phyloP scores from a whole-genome alignment of 2,888 invertebrate species.

The Cataglyphis albicans region DNA sequence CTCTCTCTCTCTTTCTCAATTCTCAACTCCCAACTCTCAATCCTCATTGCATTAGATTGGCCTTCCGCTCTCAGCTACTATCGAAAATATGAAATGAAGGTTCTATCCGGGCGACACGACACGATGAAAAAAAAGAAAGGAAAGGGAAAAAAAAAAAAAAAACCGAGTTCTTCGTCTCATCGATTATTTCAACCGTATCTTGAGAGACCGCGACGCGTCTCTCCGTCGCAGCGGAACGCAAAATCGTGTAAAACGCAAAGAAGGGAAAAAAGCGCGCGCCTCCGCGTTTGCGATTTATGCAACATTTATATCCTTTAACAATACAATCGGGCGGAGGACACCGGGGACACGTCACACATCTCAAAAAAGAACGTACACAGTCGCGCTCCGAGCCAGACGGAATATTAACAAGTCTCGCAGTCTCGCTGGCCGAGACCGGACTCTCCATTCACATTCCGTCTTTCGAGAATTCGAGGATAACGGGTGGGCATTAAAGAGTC shows the following conservation, averaged over 20 bases:
- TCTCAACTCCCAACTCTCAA: conserved; percentile 40
- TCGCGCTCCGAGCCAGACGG: conserved; percentile 42
- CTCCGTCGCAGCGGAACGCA: background rate
- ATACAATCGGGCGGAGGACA: conserved; percentile 21
- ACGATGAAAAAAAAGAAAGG: conserved; percentile 11
- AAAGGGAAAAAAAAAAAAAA: conserved; percentile 40
- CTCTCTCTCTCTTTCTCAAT: conserved; percentile 8
- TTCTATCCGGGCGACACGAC: background rate
- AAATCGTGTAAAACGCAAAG: conserved; percentile 5
- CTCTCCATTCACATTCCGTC: conserved; percentile 60
- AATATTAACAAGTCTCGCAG: conserved; percentile 49
- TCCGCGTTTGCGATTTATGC: conserved; percentile 25
- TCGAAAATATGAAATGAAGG: conserved; percentile 13
- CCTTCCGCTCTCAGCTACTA: background rate
- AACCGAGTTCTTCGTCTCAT: conserved; percentile 18
- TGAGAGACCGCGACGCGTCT: background rate
- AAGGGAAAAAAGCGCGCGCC: background rate
- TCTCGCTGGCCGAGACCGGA: conserved; percentile 38
- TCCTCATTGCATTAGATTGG: conserved; percentile 31
- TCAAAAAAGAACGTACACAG: conserved; percentile 57
- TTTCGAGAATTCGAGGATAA: conserved; percentile 61
- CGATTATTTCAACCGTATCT: background rate
- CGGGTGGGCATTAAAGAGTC: conserved; percentile 54
- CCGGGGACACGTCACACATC: conserved; percentile 47
- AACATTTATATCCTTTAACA: conserved; percentile 37